Percentiles rank a stretch among this genome's conserved stretches.
phyloP scores from a whole-genome alignment of 1,140 invertebrate genomes.

The Thaumetopoea pityocampa region DNA sequence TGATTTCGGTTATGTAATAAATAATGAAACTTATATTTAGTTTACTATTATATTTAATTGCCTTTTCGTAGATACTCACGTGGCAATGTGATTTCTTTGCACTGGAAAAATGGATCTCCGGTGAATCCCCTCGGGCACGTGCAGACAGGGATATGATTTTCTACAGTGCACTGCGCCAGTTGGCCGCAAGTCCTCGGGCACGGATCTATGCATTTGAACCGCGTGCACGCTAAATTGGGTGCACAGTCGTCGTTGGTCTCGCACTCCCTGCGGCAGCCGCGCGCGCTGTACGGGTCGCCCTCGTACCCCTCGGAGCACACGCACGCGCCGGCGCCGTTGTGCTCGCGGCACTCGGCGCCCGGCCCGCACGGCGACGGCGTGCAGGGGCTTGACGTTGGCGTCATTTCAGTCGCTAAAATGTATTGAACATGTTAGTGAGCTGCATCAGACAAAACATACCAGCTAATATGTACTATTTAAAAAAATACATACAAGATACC shows the following conservation, averaged over 20 bases:
- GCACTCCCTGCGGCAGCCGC: constrained; percentile 86
- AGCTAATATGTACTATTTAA: no score
- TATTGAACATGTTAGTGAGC: no score
- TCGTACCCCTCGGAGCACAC: constrained; percentile 82
- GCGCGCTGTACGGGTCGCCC: constrained; percentile 81
- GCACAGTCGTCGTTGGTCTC: constrained; percentile 85
- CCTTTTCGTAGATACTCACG: constrained; percentile 73
- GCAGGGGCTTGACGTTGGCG: constrained; percentile 78
- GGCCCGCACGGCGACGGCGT: constrained; percentile 82
- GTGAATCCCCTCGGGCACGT: constrained; percentile 83
- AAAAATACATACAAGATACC: constrained; percentile 49
- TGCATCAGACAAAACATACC: no score
- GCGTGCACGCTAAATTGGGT: constrained; percentile 81
- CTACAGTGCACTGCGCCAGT: constrained; percentile 84
- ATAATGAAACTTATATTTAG: constrained; percentile 1
- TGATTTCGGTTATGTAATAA: no score
- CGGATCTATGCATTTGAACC: constrained; percentile 86
- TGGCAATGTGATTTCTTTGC: constrained; percentile 77
- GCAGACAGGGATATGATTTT: constrained; percentile 86
- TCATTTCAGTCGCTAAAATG: constrained; percentile 64
- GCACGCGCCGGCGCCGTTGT: constrained; percentile 81
- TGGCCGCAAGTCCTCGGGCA: constrained; percentile 85
- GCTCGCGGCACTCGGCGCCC: constrained; percentile 81
- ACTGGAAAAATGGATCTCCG: constrained; percentile 89
- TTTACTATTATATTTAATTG: constrained; percentile 1